Conservation (phyloP, 1,140 invertebrate species). For the Wasmannia auropunctata region DNA sequence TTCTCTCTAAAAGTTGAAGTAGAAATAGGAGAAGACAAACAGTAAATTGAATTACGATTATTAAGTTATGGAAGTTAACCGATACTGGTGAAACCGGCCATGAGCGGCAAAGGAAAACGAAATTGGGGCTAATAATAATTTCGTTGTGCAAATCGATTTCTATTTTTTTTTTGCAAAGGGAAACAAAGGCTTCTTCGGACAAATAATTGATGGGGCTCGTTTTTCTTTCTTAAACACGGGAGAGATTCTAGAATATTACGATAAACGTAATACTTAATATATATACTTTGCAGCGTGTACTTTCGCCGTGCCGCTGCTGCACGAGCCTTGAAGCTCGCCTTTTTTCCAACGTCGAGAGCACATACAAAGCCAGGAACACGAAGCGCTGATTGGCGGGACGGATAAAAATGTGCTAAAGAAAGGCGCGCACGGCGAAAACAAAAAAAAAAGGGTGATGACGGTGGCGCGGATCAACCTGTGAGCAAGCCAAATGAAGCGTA, state of each 20-base stretch:
- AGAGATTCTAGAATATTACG: neutral
- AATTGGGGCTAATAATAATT: constrained; percentile 31
- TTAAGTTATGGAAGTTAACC: neutral
- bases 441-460: constrained; percentile 25
- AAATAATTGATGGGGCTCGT: neutral
- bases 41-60: constrained; percentile 14
- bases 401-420: constrained; percentile 38
- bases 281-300: neutral
- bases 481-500: constrained; percentile 48
- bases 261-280: neutral
- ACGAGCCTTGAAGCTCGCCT: constrained; percentile 4
- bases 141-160: constrained; percentile 1
- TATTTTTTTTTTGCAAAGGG: neutral
- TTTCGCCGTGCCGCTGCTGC: neutral
- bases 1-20: neutral
- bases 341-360: constrained; percentile 52
- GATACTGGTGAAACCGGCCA: neutral
- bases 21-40: neutral
- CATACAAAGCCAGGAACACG: constrained; percentile 66
- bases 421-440: neutral
- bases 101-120: neutral
- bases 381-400: constrained; percentile 46
- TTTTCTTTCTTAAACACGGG: neutral
- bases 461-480: constrained; percentile 12
- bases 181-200: neutral